phyloP scores from a whole-genome alignment of 2,797 vertebrate genomes.

The Pseudochromis fuscus region DNA sequence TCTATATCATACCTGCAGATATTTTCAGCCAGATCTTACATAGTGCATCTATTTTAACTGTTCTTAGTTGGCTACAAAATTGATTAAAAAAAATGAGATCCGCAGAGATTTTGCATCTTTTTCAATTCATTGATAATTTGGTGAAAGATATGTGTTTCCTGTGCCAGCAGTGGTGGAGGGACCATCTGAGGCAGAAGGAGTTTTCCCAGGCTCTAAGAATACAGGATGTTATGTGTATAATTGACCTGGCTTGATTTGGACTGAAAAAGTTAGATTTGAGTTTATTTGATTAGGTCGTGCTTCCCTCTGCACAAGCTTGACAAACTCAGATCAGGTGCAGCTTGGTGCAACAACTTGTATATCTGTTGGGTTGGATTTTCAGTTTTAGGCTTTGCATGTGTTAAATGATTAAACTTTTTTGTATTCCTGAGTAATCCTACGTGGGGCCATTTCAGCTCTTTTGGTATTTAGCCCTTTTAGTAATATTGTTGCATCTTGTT shows the following conservation, averaged over 20 bases:
- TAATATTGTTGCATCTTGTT: background rate
- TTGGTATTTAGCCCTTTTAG: background rate
- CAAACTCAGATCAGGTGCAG: slow-evolving; percentile 8
- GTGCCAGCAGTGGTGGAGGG: slow-evolving; percentile 10
- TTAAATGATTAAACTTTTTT: slow-evolving; percentile 13
- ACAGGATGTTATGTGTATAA: slow-evolving; percentile 10
- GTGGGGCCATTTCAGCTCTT: background rate
- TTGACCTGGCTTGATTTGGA: slow-evolving; percentile 4
- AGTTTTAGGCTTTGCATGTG: slow-evolving; percentile 3
- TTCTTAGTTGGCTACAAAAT: background rate
- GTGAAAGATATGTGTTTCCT: slow-evolving; percentile 31
- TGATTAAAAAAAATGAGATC: background rate
- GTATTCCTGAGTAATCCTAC: background rate
- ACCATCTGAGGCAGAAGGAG: background rate
- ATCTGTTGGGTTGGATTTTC: slow-evolving; percentile 1
- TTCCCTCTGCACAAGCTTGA: slow-evolving; percentile 35
- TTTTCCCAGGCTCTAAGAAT: slow-evolving; percentile 21
- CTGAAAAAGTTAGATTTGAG: too few relatives aligned
- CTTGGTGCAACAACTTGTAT: background rate
- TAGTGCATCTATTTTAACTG: background rate
- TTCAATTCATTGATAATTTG: slow-evolving; percentile 24
- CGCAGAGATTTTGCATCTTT: slow-evolving; percentile 6
- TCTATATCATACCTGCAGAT: background rate
- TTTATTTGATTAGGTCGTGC: background rate
- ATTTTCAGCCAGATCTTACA: background rate